These are phyloP conservation scores for Elephantulus edwardii DNA, from an alignment of 2,113 vertebrate species.

Conservation along the genomic window DNA sequence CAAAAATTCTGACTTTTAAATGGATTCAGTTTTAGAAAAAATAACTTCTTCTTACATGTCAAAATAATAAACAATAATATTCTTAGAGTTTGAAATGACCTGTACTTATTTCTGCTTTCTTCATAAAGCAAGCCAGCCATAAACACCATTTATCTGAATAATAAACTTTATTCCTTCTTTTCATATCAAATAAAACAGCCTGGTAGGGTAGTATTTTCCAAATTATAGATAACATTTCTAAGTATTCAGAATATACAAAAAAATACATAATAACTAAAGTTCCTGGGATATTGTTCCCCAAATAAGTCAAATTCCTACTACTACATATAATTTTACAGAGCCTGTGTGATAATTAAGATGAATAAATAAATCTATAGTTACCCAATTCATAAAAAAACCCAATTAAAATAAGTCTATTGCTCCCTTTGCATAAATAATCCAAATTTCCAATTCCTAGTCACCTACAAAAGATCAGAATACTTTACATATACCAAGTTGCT, in stretches of 20 bases:
- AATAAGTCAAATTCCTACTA: constrained; percentile 11
- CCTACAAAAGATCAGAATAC: constrained; percentile 29
- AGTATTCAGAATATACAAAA: constrained; percentile 26
- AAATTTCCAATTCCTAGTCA: constrained; percentile 42
- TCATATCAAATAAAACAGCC: constrained; percentile 44
- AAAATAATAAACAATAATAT: constrained; percentile 49
- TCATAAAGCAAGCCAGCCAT: constrained; percentile 53
- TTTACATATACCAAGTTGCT: constrained; percentile 23
- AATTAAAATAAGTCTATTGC: constrained; percentile 39
- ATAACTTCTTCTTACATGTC: constrained; percentile 30
- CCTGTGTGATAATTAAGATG: constrained; percentile 46
- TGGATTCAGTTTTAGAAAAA: neutral
- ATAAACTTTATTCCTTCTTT: constrained; percentile 60
- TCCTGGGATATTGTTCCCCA: neutral
- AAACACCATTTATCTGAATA: constrained; percentile 59
- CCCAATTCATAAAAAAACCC: constrained; percentile 31
- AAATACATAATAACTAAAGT: neutral
- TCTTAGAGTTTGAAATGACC: neutral
- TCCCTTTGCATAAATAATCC: constrained; percentile 66
- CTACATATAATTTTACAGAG: constrained; percentile 51
- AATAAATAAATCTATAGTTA: constrained; percentile 66
- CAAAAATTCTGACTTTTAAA: constrained; percentile 41
- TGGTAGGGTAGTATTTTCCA: constrained; percentile 40
- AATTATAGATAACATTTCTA: constrained; percentile 47
- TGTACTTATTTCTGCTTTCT: constrained; percentile 58